phyloP scores from a whole-genome alignment of 92 coral and sea anemone genomes.

The Plumapathes pennacea region DNA sequence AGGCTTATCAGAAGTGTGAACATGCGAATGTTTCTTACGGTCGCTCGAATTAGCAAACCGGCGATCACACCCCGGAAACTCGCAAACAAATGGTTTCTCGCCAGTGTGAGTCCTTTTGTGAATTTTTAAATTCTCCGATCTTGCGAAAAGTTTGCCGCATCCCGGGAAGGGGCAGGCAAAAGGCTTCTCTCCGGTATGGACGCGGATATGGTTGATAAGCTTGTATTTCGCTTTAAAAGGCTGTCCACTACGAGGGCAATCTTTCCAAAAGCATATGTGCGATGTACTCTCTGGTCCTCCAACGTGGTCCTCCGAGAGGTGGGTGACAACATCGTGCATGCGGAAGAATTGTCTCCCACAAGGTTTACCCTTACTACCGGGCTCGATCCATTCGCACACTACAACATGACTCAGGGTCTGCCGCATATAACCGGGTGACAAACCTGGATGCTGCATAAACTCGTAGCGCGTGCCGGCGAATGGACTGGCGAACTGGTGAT shows the following conservation, averaged over 20 bases:
- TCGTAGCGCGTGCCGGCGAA: slow-evolving; percentile 88
- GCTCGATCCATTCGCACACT: slow-evolving; percentile 99
- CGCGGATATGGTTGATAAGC: slow-evolving; percentile 98
- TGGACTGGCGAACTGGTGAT: slow-evolving; percentile 79
- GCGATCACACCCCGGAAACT: slow-evolving; percentile 99
- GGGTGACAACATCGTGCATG: slow-evolving; percentile 99
- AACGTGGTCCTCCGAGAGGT: slow-evolving; percentile 97
- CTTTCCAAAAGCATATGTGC: slow-evolving; percentile 97
- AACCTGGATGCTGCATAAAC: slow-evolving; percentile 84
- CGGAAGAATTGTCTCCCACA: slow-evolving; percentile 99
- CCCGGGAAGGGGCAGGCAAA: slow-evolving; percentile 98
- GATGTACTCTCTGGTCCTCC: slow-evolving; percentile 98
- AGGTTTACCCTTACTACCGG: slow-evolving; percentile 95
- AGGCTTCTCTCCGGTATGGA: slow-evolving; percentile 98
- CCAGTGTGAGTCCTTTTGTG: slow-evolving; percentile 99
- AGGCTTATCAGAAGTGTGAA: slow-evolving; percentile 98
- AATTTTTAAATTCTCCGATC: slow-evolving; percentile 98
- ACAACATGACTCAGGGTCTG: slow-evolving; percentile 97
- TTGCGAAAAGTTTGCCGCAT: slow-evolving; percentile 98
- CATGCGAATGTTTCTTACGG: slow-evolving; percentile 98
- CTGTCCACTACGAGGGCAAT: slow-evolving; percentile 90
- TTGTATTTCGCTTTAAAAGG: slow-evolving; percentile 99
- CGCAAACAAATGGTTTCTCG: slow-evolving; percentile 98
- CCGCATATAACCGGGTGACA: slow-evolving; percentile 84
- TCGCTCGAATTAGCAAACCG: slow-evolving; percentile 99